Conservation (phyloP, 2,888 invertebrate genomes). For the Panorpa germanica region DNA sequence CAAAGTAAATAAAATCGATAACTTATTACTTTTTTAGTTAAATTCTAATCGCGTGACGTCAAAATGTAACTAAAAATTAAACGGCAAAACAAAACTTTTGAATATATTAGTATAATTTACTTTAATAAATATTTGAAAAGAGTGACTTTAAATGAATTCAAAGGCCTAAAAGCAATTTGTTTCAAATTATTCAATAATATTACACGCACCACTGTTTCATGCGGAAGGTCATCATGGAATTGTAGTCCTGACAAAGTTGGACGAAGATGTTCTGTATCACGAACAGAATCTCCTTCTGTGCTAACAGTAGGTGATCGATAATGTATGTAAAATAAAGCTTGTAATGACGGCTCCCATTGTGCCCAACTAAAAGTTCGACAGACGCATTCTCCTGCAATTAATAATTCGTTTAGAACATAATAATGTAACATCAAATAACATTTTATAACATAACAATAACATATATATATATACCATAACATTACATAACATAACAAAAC, state of each 20-base stretch:
- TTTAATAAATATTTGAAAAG: constrained; percentile 5
- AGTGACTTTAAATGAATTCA: constrained; percentile 6
- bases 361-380: constrained; percentile 70
- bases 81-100: too few species aligned
- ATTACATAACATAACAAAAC: too few species aligned
- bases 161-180: constrained; percentile 4
- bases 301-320: constrained; percentile 49
- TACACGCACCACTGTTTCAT: constrained; percentile 62
- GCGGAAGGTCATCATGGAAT: constrained; percentile 70
- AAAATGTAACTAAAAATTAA: too few species aligned
- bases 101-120: constrained; percentile 6
- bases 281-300: constrained; percentile 44
- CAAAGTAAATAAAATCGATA: too few species aligned
- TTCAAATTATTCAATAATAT: constrained; percentile 5
- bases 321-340: constrained; percentile 72
- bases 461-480: too few species aligned
- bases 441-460: too few species aligned
- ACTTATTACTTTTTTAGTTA: too few species aligned
- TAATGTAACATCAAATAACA: too few species aligned
- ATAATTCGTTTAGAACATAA: too few species aligned
- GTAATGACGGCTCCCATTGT: constrained; percentile 56
- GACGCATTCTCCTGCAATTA: too few species aligned
- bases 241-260: constrained; percentile 68
- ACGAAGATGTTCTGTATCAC: constrained; percentile 41
- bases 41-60: too few species aligned